phyloP scores from a whole-genome alignment of 1,140 invertebrate species.

The Neotoxoptera formosana region DNA sequence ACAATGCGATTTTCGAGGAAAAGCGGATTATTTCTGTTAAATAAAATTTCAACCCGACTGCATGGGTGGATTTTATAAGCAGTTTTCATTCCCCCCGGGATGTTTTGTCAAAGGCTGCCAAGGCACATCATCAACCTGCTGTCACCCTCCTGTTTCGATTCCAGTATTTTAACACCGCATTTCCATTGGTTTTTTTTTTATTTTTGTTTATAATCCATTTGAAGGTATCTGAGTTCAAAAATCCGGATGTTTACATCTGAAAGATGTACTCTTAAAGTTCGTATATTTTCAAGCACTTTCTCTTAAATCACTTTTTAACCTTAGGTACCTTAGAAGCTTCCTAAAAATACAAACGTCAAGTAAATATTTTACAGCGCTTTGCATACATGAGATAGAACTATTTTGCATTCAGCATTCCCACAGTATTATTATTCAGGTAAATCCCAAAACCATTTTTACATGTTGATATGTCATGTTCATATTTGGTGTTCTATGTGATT shows the following conservation, averaged over 20 bases:
- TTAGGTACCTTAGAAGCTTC: background rate
- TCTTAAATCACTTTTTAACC: background rate
- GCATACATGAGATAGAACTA: background rate
- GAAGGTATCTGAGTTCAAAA: background rate
- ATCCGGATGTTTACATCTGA: background rate
- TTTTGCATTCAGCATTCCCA: background rate
- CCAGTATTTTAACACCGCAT: background rate
- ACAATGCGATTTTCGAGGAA: background rate
- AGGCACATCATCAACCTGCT: background rate
- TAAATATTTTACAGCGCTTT: slow-evolving; percentile 15
- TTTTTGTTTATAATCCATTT: slow-evolving; percentile 10
- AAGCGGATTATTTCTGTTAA: background rate
- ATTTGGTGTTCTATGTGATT: background rate
- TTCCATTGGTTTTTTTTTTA: slow-evolving; percentile 1
- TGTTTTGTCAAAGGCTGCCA: slow-evolving; percentile 1
- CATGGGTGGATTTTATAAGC: background rate
- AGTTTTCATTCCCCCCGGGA: background rate
- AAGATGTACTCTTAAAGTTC: background rate
- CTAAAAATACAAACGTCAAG: background rate
- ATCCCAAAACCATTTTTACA: background rate
- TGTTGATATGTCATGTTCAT: background rate
- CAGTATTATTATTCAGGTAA: background rate
- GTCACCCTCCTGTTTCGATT: background rate
- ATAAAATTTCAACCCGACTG: background rate
- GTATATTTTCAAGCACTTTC: background rate